A percentile compares a stretch with the other conserved stretches of the same genome.
Evolutionary conservation across 1,140 invertebrate genomes (phyloP).

Genomic region (Sycophaga agraensis): DNA sequence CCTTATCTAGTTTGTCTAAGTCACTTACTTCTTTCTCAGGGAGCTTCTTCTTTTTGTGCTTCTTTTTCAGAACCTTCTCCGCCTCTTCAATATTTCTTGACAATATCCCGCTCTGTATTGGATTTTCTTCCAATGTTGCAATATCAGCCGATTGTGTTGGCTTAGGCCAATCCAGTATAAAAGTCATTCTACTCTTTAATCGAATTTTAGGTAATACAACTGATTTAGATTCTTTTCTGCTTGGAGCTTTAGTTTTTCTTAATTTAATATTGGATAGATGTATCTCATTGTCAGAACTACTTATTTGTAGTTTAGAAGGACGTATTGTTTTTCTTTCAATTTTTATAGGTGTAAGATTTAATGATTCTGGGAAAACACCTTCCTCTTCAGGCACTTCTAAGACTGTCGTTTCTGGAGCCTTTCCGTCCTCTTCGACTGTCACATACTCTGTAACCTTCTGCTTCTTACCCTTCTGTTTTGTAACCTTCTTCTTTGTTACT

Average conservation of each 20-base stretch:
- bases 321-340: not conserved
- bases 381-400: constrained; percentile 23
- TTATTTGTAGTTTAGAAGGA: not conserved
- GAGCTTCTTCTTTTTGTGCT: constrained; percentile 54
- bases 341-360: not conserved
- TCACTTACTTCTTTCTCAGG: constrained; percentile 55
- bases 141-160: constrained; percentile 56
- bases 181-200: constrained; percentile 65
- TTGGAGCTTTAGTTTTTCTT: constrained; percentile 47
- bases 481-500: constrained; percentile 22
- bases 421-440: constrained; percentile 55
- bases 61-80: constrained; percentile 63
- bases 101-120: constrained; percentile 64
- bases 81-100: constrained; percentile 73
- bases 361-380: constrained; percentile 7
- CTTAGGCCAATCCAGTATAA: constrained; percentile 64
- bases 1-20: constrained; percentile 45
- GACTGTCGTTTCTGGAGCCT: constrained; percentile 45
- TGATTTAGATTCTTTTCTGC: constrained; percentile 18
- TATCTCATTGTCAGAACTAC: constrained; percentile 15
- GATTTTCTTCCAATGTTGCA: constrained; percentile 58
- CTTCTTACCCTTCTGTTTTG: constrained; percentile 47
- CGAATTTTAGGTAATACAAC: constrained; percentile 64
- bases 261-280: constrained; percentile 25
- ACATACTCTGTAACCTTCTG: constrained; percentile 55